Base-by-base conservation (phyloP, 2,888 invertebrate species). In the Synergus gifuensis region DNA sequence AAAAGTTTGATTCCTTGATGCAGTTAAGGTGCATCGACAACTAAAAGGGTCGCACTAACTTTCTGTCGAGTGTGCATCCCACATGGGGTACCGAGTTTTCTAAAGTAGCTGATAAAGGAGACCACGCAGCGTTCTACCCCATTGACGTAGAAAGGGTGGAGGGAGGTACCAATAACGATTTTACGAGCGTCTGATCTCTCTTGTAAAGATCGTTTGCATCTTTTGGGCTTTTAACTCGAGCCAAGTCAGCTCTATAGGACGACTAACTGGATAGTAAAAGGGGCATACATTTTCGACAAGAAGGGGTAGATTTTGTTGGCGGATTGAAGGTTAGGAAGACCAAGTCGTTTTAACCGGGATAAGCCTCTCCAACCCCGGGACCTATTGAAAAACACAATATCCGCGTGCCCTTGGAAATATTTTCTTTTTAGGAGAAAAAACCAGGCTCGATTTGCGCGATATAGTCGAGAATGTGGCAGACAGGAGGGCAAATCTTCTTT, bases 371-470 rank as follows among this genome's bases (percentile, higher is more conserved):
- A 14, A 76, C 40, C 49, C 49, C 12, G n/a, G 36, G 73, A 49
- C 44, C 63, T 79, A 54, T 76, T 64, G 78, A 46, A 77, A 63
- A 77, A 79, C 76, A 76, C 73, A 81, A 81, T 79, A 78, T 79
- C 78, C 54, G 18, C 63, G 60, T 73, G 36, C 76, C 49, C 16
- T 73, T 76, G 67, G 69, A 49, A 73, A 77, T 78, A 76, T 81
- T 78, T 44, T 42, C 46, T 28, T 76, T 79, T 81, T 79, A 79
- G 14, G 44, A 14, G 62, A 18, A 66, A 36, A 83, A 78, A 79
- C 78, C 80, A 82, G 80, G 82, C 85, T 85, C 83, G 84, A 85
- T 85, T 86, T 86, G 82, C 82, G 64, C 81, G 80, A 83, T 85
- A 83, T 76, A 81, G 81, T 80, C 54, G 62, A 73, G 62, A 78